These are phyloP conservation scores for Lithobates pipiens DNA, from an alignment of 2,797 vertebrate genomes.

Conservation along the genomic window DNA sequence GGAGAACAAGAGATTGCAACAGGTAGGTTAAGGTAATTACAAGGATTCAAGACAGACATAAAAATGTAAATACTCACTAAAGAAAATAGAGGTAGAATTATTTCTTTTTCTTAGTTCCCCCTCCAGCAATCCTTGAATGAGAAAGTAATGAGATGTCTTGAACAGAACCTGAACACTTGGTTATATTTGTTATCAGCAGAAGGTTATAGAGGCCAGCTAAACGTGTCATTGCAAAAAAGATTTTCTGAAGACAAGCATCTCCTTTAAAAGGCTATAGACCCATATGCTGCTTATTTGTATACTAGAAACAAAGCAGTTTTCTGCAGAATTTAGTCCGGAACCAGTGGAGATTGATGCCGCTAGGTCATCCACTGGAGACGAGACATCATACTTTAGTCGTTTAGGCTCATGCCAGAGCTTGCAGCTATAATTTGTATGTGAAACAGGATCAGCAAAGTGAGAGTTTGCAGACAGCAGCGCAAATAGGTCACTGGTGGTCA, in stretches of 20 bases:
- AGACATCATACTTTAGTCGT: constrained; percentile 29
- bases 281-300: constrained; percentile 12
- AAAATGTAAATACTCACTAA: neutral
- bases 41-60: too few relatives aligned
- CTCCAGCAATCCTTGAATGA: neutral
- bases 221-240: neutral
- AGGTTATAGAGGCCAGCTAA: constrained; percentile 2
- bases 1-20: neutral
- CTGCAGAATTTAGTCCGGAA: constrained; percentile 13
- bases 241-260: neutral
- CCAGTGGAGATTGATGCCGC: constrained; percentile 20
- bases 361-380: constrained; percentile 26
- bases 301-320: neutral
- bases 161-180: constrained; percentile 8
- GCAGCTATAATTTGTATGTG: constrained; percentile 25
- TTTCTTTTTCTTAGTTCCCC: neutral
- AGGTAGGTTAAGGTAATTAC: neutral
- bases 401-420: constrained; percentile 14
- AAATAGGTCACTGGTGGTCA: constrained; percentile 41
- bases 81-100: neutral
- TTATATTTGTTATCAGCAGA: constrained; percentile 20
- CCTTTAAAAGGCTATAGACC: neutral
- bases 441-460: constrained; percentile 34
- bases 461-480: constrained; percentile 28
- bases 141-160: neutral